Evolutionary conservation across 1,140 invertebrate species (phyloP), one percentile per base, ranked within the genome.

Genomic region (Drosophila guanche): DNA sequence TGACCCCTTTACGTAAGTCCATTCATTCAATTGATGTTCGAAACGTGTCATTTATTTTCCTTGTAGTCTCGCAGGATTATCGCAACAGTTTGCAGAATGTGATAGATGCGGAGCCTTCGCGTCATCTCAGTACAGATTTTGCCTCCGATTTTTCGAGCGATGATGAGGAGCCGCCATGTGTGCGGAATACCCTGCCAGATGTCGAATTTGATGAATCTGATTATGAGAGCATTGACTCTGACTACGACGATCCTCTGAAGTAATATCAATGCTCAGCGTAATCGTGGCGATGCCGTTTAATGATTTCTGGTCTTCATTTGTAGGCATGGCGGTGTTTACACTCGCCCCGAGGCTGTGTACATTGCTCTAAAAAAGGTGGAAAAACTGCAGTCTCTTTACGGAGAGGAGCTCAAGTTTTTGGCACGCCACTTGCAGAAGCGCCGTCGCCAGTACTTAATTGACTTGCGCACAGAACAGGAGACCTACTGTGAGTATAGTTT

Each of bases 301-400:
- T 37, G 0, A 47, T 27, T 22, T 8, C n/a, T 33, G 8, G 3
- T 33, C 33, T 7, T 41, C 16, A 20, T 20, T 20, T 20, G 16
- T 70, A 96, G 95, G 92, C 95, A 97, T 92, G 96, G 96, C 20
- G 96, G 96, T 20, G 95, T 97, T 2, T 98, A 95, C 89, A 97
- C 97, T 2, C 95, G 95, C 0, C 96, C 98, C 88, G 97, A 98
- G 91, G 95, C 96, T 2, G 94, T 96, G 8, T 93, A 94, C 53
- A 95, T 97, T 43, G 94, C 96, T 1, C 92, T 95, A 68, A 94
- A 95, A 56, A 96, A 96, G 84, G 91, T 98, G 60, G 94, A 95
- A n/a, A 93, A 94, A 46, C 91, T 98, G 6, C 97, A 97, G 80
- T 93, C 94, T 0, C 92, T 97, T n/a, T 98, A 98, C 81, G 95